Evolutionary conservation across 1,140 invertebrate species (phyloP).

Genomic region (Drosophila teissieri): DNA sequence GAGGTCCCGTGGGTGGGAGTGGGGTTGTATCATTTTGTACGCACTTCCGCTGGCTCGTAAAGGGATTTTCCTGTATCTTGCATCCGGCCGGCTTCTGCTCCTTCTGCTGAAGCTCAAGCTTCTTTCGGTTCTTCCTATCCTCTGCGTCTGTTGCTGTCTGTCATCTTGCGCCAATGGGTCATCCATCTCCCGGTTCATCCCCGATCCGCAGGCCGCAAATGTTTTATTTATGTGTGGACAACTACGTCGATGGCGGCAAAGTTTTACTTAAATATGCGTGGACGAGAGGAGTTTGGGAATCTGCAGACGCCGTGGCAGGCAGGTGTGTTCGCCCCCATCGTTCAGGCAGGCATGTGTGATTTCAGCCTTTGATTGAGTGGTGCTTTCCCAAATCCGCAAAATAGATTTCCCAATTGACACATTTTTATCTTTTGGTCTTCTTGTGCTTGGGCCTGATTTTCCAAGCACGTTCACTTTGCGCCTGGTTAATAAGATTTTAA

Average conservation of each 20-base stretch:
- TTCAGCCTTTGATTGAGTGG: slow-evolving; percentile 78
- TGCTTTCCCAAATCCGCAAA: slow-evolving; percentile 75
- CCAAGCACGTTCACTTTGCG: slow-evolving; percentile 28
- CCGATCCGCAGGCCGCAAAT: slow-evolving; percentile 75
- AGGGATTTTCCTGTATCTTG: slow-evolving; percentile 79
- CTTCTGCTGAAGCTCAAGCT: slow-evolving; percentile 5
- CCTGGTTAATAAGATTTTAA: slow-evolving; percentile 69
- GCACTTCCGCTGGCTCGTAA: slow-evolving; percentile 80
- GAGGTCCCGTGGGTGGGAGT: slow-evolving; percentile 17
- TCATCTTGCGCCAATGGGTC: slow-evolving; percentile 82
- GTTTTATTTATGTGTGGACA: slow-evolving; percentile 83
- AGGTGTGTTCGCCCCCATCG: slow-evolving; percentile 46
- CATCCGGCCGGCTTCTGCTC: slow-evolving; percentile 38
- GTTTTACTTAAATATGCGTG: slow-evolving; percentile 77
- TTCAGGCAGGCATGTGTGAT: slow-evolving; percentile 50
- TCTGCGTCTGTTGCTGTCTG: slow-evolving; percentile 33
- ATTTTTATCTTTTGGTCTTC: slow-evolving; percentile 64
- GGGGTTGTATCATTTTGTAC: slow-evolving; percentile 77
- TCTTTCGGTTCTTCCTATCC: slow-evolving; percentile 3
- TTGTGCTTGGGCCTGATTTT: slow-evolving; percentile 12
- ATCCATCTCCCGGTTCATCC: slow-evolving; percentile 79
- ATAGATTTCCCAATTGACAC: slow-evolving; percentile 83
- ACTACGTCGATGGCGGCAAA: slow-evolving; percentile 48
- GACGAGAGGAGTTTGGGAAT: slow-evolving; percentile 16
- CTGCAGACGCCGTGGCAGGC: slow-evolving; percentile 13